A percentile compares a stretch with the other conserved stretches of the same genome.
Evolutionary conservation across 2,113 vertebrate species (phyloP).

Genomic region (Scophthalmus maximus): DNA sequence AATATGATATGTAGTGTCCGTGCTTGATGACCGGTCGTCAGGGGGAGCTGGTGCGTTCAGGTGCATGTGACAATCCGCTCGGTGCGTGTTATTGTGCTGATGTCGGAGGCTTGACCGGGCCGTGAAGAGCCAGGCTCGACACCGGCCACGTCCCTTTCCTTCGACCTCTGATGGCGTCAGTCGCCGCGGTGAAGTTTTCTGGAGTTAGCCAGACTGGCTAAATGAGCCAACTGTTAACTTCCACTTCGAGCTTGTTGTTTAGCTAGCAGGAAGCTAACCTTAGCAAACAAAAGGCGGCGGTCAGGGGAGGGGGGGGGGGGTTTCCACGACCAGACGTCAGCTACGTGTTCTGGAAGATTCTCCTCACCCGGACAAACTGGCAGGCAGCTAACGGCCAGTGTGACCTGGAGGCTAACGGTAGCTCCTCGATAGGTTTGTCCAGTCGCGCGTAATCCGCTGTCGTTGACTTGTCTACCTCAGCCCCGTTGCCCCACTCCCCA

Average conservation of each 20-base stretch:
- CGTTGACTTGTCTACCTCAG: slow-evolving; percentile 68
- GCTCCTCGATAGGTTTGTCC: neutral
- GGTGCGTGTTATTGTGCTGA: slow-evolving; percentile 29
- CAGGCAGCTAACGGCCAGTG: neutral
- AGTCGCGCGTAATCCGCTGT: slow-evolving; percentile 43
- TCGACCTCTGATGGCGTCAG: neutral
- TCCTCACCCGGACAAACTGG: neutral
- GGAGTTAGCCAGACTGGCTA: neutral
- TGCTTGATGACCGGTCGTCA: too few species aligned
- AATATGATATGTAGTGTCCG: too few species aligned
- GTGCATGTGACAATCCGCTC: slow-evolving; percentile 65
- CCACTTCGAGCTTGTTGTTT: neutral
- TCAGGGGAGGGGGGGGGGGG: slow-evolving; percentile 41
- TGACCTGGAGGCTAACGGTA: neutral
- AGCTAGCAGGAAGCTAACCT: slow-evolving; percentile 55
- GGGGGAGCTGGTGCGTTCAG: neutral
- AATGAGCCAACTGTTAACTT: slow-evolving; percentile 23
- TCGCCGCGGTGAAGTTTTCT: neutral
- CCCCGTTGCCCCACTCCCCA: slow-evolving; percentile 79
- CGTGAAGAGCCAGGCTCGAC: neutral
- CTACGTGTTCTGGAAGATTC: slow-evolving; percentile 44
- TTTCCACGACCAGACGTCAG: slow-evolving; percentile 16
- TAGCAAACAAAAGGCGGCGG: slow-evolving; percentile 72
- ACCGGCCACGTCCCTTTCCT: too few species aligned
- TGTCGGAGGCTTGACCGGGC: slow-evolving; percentile 4